Base-by-base conservation (phyloP, 2,888 invertebrate genomes). In the Mesopsocus fuscifrons region DNA sequence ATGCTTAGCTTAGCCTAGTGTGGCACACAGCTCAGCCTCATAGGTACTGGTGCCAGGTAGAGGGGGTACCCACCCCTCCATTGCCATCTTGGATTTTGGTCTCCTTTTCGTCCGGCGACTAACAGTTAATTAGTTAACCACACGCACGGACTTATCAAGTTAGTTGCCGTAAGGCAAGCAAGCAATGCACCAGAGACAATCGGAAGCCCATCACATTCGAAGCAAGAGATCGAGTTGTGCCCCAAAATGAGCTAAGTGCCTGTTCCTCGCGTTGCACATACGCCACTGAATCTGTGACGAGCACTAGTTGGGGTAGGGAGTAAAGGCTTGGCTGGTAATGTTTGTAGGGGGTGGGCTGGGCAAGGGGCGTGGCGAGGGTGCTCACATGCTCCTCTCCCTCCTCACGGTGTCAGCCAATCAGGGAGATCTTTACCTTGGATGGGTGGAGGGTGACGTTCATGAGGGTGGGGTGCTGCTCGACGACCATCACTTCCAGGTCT, bases 401-500 rank as follows among this genome's bases (percentile, higher is more conserved):
- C n/a, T 21, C 38, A 21, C 18, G n/a, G 15, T 26, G 26, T 11
- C 26, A 26, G 8, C 8, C 11, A 11, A 26, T 26, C 16, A 38
- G 38, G 16, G 21, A 21, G 6, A 38, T 38, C 20, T 38, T 38
- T 71, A 87, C 87, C 72, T 81, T 81, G 30, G 76, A 72, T 41
- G 77, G 73, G 55, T 76, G 74, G 49, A 88, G 62, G 6, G 87
- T 88, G 31, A 88, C 73, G 60, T 88, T 88, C 35, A 88, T 63
- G 42, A 81, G 64, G 2, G 88, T 87, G 3, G 88, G 85, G 60
- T 85, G 83, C 53, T 77, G 76, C 50, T 87, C 84, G 40, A 81
- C 76, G 6, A 89, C 83, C 61, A 79, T 77, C 57, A 89, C 85
- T 56, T 87, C 85, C 20, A 85, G 67, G 59, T 88, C 85, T 52